A percentile compares a stretch with the other conserved stretches of the same genome.
Evolutionary conservation across 92 coral and sea anemone genomes (phyloP).

Genomic region (Epizoanthus stellaris): DNA sequence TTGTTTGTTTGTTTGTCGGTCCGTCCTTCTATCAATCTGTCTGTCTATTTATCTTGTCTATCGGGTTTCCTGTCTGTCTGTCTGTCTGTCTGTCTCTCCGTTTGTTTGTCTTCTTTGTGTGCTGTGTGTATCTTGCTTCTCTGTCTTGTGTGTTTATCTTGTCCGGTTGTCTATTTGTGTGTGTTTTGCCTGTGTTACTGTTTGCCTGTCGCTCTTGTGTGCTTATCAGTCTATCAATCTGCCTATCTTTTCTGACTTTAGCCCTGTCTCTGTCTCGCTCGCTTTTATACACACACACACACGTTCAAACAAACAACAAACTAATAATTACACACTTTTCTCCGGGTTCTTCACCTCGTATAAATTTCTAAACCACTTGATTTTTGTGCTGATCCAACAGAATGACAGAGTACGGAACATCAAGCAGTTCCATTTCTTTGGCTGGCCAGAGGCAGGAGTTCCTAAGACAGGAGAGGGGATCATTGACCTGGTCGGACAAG

Average conservation of each 20-base stretch:
- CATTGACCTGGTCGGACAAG: constrained; percentile 93
- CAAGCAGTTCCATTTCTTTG: constrained; percentile 90
- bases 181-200: too few relatives aligned
- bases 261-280: neutral
- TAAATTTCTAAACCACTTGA: neutral
- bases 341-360: too few relatives aligned
- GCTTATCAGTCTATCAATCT: neutral
- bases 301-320: too few relatives aligned
- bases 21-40: too few relatives aligned
- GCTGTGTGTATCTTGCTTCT: too few relatives aligned
- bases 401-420: constrained; percentile 84
- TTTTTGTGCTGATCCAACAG: constrained; percentile 34
- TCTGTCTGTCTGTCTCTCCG: neutral
- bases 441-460: constrained; percentile 89
- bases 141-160: too few relatives aligned
- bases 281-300: neutral
- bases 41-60: neutral
- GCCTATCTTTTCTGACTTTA: neutral
- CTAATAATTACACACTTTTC: neutral
- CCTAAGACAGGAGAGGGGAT: constrained; percentile 95
- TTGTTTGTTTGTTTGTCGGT: neutral
- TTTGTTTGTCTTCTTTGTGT: too few relatives aligned
- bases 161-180: too few relatives aligned
- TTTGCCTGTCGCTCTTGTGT: too few relatives aligned
- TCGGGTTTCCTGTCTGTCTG: neutral